Evolutionary conservation across 2,888 invertebrate species (phyloP).

Genomic region (Phlogophora meticulosa): DNA sequence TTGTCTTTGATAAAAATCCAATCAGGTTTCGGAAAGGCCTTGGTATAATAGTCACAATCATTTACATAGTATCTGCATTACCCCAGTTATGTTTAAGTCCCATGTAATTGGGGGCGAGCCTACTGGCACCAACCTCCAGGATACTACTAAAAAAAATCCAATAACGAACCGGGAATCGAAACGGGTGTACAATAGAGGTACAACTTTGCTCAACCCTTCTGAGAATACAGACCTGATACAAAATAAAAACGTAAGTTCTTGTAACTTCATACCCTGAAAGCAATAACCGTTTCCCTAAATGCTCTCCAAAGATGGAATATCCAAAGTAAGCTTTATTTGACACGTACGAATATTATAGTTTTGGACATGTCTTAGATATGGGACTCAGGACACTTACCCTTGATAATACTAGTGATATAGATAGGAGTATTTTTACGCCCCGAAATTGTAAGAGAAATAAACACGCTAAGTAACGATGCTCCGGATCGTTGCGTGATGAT

Average conservation of each 20-base stretch:
- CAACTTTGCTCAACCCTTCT: no score
- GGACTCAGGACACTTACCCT: conserved; percentile 29
- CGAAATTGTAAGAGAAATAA: conserved; percentile 3
- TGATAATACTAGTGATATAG: conserved; percentile 24
- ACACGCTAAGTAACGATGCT: conserved; percentile 31
- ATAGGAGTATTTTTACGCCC: no score
- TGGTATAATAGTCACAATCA: no score
- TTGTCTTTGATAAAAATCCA: background rate
- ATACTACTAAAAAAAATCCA: no score
- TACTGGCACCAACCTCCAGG: no score
- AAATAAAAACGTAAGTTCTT: background rate
- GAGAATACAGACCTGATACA: no score
- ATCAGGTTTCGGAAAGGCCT: no score
- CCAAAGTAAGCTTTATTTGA: conserved; percentile 29
- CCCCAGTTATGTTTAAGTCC: no score
- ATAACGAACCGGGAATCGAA: no score
- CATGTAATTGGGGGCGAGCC: no score
- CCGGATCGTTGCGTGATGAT: conserved; percentile 28
- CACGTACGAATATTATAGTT: conserved; percentile 23
- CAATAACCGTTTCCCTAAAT: conserved; percentile 23
- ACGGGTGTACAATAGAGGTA: no score
- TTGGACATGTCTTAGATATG: conserved; percentile 23
- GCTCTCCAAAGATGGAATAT: conserved; percentile 30
- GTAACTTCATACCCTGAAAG: background rate
- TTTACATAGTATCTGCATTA: no score